Evolutionary conservation across 2,797 vertebrate species (phyloP), one percentile per base, ranked within the genome.

Genomic region (Dallia pectoralis): DNA sequence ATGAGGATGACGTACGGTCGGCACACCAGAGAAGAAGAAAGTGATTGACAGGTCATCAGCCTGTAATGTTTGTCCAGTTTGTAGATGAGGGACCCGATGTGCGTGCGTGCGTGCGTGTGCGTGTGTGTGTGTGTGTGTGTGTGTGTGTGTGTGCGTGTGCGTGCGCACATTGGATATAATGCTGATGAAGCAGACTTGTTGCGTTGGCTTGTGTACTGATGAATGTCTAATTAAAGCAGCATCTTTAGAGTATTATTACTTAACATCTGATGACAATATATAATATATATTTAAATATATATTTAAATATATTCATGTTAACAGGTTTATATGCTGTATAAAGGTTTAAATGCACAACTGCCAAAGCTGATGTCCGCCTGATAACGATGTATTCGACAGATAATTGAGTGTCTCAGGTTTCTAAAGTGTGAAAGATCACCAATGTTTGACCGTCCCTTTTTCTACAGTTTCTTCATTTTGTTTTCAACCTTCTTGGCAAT

Each of bases 201-300:
- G 79, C 48, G 69, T 80, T 40, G 66, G 48, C 29, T 67, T 63
- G 22, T 79, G 80, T 81, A 77, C 80, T 74, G 81, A 81, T 73
- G n/a, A 83, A 87, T 77, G 80, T 87, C 67, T 79, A 81, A 83
- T 77, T 79, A 86, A 89, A 92, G 79, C 90, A 90, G 88, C 89
- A 86, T 91, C 87, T 90, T 80, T 84, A 76, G 74, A 88, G 75
- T 30, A 56, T 73, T 88, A 91, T 80, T 82, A 90, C 84, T 89
- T 86, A 86, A 85, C 63, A 73, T 87, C 87, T 76, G 73, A 82
- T 87, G 87, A 87, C 81, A 87, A 85, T 85, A 90, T 88, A 90
- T 78, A 89, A 81, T n/a, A n/a, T n/a, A n/a, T n/a, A n/a, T n/a
- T n/a, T n/a, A n/a, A n/a, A n/a, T n/a, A n/a, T n/a, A n/a, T n/a